Percentiles rank a stretch among this genome's conserved stretches.
Evolutionary conservation across 2,797 vertebrate species (phyloP).

Genomic region (Semaprochilodus insignis): DNA sequence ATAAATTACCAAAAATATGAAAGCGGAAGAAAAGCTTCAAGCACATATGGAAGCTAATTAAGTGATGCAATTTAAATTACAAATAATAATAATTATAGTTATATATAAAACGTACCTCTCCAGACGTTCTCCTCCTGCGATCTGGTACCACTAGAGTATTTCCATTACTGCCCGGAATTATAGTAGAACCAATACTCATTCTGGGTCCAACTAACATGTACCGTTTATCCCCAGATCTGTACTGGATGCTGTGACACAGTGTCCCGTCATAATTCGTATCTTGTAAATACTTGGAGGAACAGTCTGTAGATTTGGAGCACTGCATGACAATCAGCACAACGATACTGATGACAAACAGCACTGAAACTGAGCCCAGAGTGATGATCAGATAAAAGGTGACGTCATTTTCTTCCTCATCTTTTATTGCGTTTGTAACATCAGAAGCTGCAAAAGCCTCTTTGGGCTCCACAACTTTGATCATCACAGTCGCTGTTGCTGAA

Average conservation of each 20-base stretch:
- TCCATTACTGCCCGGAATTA: slow-evolving; percentile 58
- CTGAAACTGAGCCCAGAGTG: slow-evolving; percentile 61
- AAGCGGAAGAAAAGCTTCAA: neutral
- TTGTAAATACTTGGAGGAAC: slow-evolving; percentile 61
- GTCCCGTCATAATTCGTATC: slow-evolving; percentile 65
- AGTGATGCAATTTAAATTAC: too few relatives aligned
- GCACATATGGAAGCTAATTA: too few relatives aligned
- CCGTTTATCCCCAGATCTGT: slow-evolving; percentile 67
- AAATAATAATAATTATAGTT: too few relatives aligned
- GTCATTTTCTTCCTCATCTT: slow-evolving; percentile 46
- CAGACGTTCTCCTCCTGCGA: slow-evolving; percentile 19
- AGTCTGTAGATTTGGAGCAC: slow-evolving; percentile 62
- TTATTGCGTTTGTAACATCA: slow-evolving; percentile 61
- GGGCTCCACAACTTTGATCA: slow-evolving; percentile 61
- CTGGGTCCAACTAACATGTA: slow-evolving; percentile 68
- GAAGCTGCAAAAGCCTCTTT: slow-evolving; percentile 65
- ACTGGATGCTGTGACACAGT: slow-evolving; percentile 69
- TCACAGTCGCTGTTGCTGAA: slow-evolving; percentile 59
- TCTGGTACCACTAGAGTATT: slow-evolving; percentile 30
- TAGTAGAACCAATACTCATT: slow-evolving; percentile 63
- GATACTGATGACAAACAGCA: slow-evolving; percentile 57
- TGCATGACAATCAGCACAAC: slow-evolving; percentile 65
- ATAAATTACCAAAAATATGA: neutral
- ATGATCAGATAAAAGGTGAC: slow-evolving; percentile 62
- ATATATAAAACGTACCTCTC: slow-evolving; percentile 54